These are phyloP conservation scores for Polydrusus cervinus DNA, from an alignment of 2,888 invertebrate genomes.

Conservation along the genomic window DNA sequence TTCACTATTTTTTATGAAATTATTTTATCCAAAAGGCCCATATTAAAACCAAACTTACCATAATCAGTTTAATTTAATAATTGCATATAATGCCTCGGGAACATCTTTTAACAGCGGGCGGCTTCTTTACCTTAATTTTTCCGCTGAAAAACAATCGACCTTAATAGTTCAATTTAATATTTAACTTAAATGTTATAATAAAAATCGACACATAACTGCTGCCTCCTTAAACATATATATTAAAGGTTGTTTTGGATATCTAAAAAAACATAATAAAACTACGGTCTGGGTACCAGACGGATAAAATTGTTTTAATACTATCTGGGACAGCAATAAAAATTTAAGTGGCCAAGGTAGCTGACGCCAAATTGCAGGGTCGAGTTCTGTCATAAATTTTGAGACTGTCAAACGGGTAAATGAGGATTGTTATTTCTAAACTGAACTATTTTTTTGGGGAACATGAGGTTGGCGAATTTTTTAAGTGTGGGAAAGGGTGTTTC, in stretches of 20 bases:
- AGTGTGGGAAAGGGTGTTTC: constrained; percentile 50
- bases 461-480: constrained; percentile 9
- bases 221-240: constrained; percentile 53
- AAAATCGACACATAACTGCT: constrained; percentile 51
- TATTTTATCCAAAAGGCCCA: constrained; percentile 16
- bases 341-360: constrained; percentile 54
- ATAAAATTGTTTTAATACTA: constrained; percentile 54
- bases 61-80: constrained; percentile 48
- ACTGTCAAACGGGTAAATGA: constrained; percentile 50
- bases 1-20: neutral
- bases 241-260: constrained; percentile 44
- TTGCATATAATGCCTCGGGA: constrained; percentile 26
- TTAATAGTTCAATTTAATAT: constrained; percentile 58
- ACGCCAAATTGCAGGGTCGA: constrained; percentile 53
- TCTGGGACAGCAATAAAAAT: constrained; percentile 55
- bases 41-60: constrained; percentile 5
- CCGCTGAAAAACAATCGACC: constrained; percentile 42
- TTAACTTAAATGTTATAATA: constrained; percentile 58
- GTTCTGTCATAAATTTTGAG: constrained; percentile 48
- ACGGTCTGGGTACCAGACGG: constrained; percentile 46
- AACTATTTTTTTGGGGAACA: constrained; percentile 34
- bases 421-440: constrained; percentile 43
- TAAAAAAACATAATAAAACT: constrained; percentile 43
- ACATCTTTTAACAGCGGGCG: constrained; percentile 33
- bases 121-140: constrained; percentile 39